phyloP scores from a whole-genome alignment of 1,140 invertebrate species.

The Chrysomallon squamiferum region DNA sequence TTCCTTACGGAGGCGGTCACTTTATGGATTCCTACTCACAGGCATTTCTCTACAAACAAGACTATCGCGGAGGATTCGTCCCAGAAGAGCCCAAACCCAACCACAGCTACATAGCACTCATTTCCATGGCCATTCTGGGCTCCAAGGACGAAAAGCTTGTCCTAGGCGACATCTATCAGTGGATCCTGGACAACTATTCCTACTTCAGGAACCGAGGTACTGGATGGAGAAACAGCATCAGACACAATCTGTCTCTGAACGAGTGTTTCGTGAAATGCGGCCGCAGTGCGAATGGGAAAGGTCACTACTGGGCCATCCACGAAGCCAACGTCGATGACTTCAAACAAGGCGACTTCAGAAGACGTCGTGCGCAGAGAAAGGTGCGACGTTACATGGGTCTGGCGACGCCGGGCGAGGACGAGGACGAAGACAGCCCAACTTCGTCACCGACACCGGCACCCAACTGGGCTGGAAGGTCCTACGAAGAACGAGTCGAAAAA shows the following conservation, averaged over 20 bases:
- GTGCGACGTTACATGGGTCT: slow-evolving; percentile 96
- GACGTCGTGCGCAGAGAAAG: slow-evolving; percentile 94
- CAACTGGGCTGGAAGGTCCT: slow-evolving; percentile 21
- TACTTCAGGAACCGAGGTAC: slow-evolving; percentile 94
- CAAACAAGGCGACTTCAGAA: slow-evolving; percentile 91
- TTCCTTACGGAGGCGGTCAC: slow-evolving; percentile 37
- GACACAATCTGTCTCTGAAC: slow-evolving; percentile 97
- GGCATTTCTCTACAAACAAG: slow-evolving; percentile 55
- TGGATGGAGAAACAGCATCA: slow-evolving; percentile 96
- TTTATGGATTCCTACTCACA: slow-evolving; percentile 46
- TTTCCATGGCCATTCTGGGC: slow-evolving; percentile 93
- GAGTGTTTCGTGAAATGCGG: slow-evolving; percentile 99
- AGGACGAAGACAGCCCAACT: slow-evolving; percentile 78
- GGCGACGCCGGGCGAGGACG: slow-evolving; percentile 84
- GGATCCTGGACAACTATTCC: slow-evolving; percentile 95
- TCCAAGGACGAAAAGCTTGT: slow-evolving; percentile 94
- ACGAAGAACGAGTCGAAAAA: too few relatives aligned
- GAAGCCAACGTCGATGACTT: slow-evolving; percentile 97
- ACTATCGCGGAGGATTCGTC: slow-evolving; percentile 51
- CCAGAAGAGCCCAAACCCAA: slow-evolving; percentile 88
- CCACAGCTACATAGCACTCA: slow-evolving; percentile 87
- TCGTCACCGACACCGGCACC: slow-evolving; percentile 72
- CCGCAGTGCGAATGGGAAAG: slow-evolving; percentile 88
- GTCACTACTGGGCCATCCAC: slow-evolving; percentile 98
- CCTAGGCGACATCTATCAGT: slow-evolving; percentile 97